Base-by-base conservation (phyloP, 2,888 invertebrate species). In the Cataglyphis altisquamis region DNA sequence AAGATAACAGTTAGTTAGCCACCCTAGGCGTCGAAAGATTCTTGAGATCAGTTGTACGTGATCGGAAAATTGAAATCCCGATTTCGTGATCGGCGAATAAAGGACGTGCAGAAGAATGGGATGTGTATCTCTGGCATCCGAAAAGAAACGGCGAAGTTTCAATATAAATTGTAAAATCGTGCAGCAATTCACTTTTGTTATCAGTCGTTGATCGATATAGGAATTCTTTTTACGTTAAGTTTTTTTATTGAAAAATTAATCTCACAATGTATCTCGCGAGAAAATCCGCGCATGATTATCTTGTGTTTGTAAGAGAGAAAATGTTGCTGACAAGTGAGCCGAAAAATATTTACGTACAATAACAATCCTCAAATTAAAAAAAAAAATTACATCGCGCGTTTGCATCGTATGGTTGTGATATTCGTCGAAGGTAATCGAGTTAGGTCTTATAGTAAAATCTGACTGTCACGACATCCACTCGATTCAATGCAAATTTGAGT, bases 31-130 rank as follows among this genome's bases (percentile, higher is more conserved):
- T 39, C 63, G 74, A 39, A 48, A 88, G 82, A 80, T 84, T 60
- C 66, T 77, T 80, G 68, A 85, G 86, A 87, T 89, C 87, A 84
- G 83, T 81, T 85, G 68, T 88, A 91, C 91, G 91, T 91, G 91
- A 91, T 87, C 78, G 78, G 90, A 84, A 88, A 86, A 72, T 70
- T 70, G 72, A 82, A 88, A 73, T 83, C 67, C 36, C 86, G 77
- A 77, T 86, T 86, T 84, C 90, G 88, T 84, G 88, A 87, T 77
- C 80, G 57, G 87, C 82, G 86, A 89, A 63, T 83, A 68, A 84
- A 86, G 41, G 15, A 82, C 62, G 55, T 62, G n/a, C 41, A 52
- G 12, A 32, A 45, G 48, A 63, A 25, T 25, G n/a, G 3, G 3
- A n/a, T 29, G 25, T n/a, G 29, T 66, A 75, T 62, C 48, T 32